Percentiles rank a stretch among this genome's conserved stretches.
Conservation (phyloP, 2,888 invertebrate species). For the Diarsia dahlii region DNA sequence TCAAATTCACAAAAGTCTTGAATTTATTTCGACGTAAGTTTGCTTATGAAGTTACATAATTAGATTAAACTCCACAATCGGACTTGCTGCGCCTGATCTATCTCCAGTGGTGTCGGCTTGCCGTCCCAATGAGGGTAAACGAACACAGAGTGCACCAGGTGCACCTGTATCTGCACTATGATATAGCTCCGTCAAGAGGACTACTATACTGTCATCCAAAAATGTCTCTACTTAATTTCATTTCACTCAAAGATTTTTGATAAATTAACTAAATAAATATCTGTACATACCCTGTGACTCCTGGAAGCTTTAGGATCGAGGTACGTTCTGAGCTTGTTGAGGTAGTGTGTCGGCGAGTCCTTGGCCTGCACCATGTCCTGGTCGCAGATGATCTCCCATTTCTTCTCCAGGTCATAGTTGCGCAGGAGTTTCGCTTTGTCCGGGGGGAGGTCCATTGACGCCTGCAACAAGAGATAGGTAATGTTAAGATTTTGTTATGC, state of each 20-base stretch:
- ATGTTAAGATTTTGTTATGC: background rate
- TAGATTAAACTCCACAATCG: no score
- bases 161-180: no score
- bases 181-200: no score
- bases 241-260: background rate
- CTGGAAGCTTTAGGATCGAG: conserved; percentile 99
- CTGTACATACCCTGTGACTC: conserved; percentile 96
- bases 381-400: conserved; percentile 99
- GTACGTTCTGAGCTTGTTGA: conserved; percentile 98
- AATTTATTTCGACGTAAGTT: background rate
- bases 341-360: conserved; percentile 98
- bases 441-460: conserved; percentile 99
- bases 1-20: no score
- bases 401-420: conserved; percentile 99
- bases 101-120: no score
- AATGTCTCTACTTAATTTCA: background rate
- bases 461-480: conserved; percentile 91
- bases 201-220: background rate
- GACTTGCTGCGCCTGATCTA: no score
- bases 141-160: no score
- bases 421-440: conserved; percentile 99
- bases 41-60: no score
- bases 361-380: conserved; percentile 99
- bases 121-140: no score
- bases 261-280: background rate